Conservation (phyloP, 2,888 invertebrate genomes). For the Lissonota sp. region DNA sequence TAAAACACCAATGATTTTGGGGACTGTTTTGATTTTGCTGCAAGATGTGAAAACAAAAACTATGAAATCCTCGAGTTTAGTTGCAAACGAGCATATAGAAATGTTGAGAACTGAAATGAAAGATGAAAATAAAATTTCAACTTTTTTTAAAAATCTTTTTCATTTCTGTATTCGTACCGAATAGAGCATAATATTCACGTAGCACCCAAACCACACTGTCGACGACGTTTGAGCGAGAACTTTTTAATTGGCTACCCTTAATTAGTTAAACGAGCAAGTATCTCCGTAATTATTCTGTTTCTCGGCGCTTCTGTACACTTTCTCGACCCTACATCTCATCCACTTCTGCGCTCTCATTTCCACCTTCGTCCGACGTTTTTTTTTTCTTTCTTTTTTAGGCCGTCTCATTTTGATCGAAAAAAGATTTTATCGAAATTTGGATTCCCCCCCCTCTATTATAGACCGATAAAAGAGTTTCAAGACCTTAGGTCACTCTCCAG, state of each 20-base stretch:
- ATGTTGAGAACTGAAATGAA: conserved; percentile 42
- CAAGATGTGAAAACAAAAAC: too few relatives aligned
- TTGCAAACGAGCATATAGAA: conserved; percentile 14
- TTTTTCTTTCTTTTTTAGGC: conserved; percentile 64
- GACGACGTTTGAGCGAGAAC: conserved; percentile 77
- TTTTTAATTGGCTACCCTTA: conserved; percentile 83
- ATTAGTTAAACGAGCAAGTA: conserved; percentile 82
- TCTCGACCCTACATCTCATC: conserved; percentile 39
- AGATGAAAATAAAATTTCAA: conserved; percentile 46
- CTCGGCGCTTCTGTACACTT: conserved; percentile 73
- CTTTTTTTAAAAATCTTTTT: conserved; percentile 15
- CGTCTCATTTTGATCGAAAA: conserved; percentile 34
- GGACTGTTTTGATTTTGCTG: too few relatives aligned
- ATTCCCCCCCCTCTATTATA: not conserved
- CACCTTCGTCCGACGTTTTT: conserved; percentile 31
- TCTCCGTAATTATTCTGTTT: conserved; percentile 82
- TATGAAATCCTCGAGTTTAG: not conserved
- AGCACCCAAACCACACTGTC: conserved; percentile 48
- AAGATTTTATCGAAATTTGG: conserved; percentile 9
- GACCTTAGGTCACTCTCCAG: too few relatives aligned
- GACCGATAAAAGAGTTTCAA: not conserved
- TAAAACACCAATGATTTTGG: conserved; percentile 16
- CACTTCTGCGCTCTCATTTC: conserved; percentile 51
- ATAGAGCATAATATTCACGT: conserved; percentile 49
- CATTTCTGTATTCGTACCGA: conserved; percentile 40